Evolutionary conservation across 2,888 invertebrate genomes (phyloP), one percentile per base, ranked within the genome.

Genomic region (Stegana nigrithorax): DNA sequence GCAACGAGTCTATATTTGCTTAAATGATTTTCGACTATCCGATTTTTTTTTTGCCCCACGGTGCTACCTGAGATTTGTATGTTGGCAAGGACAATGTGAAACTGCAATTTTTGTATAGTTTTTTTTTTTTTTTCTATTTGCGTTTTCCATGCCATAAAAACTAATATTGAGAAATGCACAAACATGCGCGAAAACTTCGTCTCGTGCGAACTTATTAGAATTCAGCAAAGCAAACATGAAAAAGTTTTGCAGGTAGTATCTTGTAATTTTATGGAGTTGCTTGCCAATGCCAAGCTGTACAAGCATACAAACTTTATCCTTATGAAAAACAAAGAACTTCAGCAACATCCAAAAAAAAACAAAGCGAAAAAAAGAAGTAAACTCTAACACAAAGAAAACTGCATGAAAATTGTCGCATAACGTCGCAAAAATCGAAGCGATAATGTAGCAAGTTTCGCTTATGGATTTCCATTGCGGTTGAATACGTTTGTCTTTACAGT

Each of bases 351-450:
- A 55, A 63, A 21, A 61, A 42, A 39, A n/a, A 17, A 36, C 55
- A 27, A 53, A 55, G 23, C 5, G 36, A 56, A 21, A 17, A 12
- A 36, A 10, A 26, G 17, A 66, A n/a, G n/a, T n/a, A n/a, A n/a
- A n/a, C n/a, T n/a, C n/a, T n/a, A n/a, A n/a, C n/a, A n/a, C n/a
- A n/a, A n/a, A n/a, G n/a, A n/a, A n/a, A n/a, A 50, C 67, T 70
- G 62, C 45, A 78, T 75, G 72, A 68, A 71, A 78, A 73, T 76
- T 71, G 68, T 68, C 67, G 70, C 68, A 67, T 66, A 78, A 78
- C 76, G 78, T 78, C 80, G 80, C 78, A 73, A 79, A 67, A 80
- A 78, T 77, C 77, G 74, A 69, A 69, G 70, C 73, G 73, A 72
- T 80, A 77, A 78, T 71, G 69, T 68, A 58, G 63, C 69, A 69